Percentiles rank a stretch among this genome's conserved stretches.
These are phyloP conservation scores for Fundulus diaphanus DNA, from an alignment of 2,797 vertebrate species.

Conservation along the genomic window DNA sequence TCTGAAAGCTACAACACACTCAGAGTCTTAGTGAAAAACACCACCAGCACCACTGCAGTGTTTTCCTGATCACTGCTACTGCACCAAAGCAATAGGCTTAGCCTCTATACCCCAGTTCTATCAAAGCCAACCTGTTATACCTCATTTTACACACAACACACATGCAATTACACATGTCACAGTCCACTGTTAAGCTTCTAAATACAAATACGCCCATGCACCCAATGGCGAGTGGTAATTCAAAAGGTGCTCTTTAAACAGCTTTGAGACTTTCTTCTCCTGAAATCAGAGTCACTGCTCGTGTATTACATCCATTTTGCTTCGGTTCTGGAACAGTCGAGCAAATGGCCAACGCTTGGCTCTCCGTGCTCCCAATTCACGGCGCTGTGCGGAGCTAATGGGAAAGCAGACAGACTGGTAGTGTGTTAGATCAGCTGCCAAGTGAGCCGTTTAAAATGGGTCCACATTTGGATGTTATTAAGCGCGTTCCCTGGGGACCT, in stretches of 20 bases:
- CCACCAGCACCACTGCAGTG: constrained; percentile 83
- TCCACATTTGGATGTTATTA: constrained; percentile 20
- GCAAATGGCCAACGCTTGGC: constrained; percentile 31
- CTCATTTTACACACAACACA: constrained; percentile 27
- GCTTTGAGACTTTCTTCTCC: constrained; percentile 2
- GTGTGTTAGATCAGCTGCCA: constrained; percentile 17
- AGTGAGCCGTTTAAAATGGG: constrained; percentile 25
- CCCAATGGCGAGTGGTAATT: constrained; percentile 18
- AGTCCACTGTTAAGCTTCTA: constrained; percentile 7
- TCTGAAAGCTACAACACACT: constrained; percentile 71
- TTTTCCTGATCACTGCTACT: constrained; percentile 78
- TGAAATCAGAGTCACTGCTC: constrained; percentile 5
- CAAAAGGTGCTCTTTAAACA: constrained; percentile 12
- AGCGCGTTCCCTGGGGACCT: constrained; percentile 4
- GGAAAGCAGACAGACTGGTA: constrained; percentile 27
- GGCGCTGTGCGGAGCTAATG: constrained; percentile 24
- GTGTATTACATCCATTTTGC: constrained; percentile 23
- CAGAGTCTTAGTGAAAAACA: constrained; percentile 77
- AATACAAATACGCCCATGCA: constrained; percentile 7
- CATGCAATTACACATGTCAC: constrained; percentile 19
- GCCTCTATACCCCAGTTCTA: constrained; percentile 54
- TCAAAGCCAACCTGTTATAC: constrained; percentile 22
- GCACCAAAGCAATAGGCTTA: constrained; percentile 78
- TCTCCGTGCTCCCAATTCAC: constrained; percentile 28
- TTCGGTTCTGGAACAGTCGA: constrained; percentile 20